A percentile compares a stretch with the other conserved stretches of the same genome.
Conservation (phyloP, 2,888 invertebrate genomes). For the Lasioglossum marginatum region DNA sequence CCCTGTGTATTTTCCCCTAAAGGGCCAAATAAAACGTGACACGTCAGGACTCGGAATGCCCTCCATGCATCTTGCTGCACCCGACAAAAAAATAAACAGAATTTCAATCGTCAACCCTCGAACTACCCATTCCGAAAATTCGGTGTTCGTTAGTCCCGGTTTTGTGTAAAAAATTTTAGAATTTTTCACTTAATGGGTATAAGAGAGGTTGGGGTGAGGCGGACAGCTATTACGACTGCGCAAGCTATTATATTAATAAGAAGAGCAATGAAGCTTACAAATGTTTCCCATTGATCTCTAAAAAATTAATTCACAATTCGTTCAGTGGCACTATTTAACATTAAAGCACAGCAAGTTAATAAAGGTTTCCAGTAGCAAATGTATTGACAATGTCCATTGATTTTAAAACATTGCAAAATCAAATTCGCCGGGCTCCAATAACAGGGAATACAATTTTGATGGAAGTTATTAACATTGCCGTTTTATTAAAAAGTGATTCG, state of each 20-base stretch:
- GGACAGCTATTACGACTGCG: too few species aligned
- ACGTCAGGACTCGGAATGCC: conserved; percentile 10
- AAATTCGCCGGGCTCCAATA: too few species aligned
- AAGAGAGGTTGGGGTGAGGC: too few species aligned
- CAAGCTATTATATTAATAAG: too few species aligned
- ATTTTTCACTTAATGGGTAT: too few species aligned
- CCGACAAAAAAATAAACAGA: not conserved
- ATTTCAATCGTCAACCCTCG: not conserved
- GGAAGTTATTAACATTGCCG: not conserved
- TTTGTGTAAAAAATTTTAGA: not conserved
- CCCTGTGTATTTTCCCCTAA: conserved; percentile 19
- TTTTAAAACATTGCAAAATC: not conserved
- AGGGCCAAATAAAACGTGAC: conserved; percentile 19
- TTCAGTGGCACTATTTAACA: too few species aligned
- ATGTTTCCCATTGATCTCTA: too few species aligned
- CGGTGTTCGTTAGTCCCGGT: not conserved
- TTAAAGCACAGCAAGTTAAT: too few species aligned
- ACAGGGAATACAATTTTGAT: not conserved
- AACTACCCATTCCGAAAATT: not conserved
- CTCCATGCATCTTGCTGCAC: not conserved
- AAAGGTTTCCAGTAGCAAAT: too few species aligned
- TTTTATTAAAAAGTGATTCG: not conserved
- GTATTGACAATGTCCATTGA: not conserved
- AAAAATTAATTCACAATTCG: too few species aligned
- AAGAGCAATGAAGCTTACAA: too few species aligned